These are phyloP conservation scores for Epinotia bilunana DNA, from an alignment of 2,888 invertebrate genomes.

Conservation along the genomic window DNA sequence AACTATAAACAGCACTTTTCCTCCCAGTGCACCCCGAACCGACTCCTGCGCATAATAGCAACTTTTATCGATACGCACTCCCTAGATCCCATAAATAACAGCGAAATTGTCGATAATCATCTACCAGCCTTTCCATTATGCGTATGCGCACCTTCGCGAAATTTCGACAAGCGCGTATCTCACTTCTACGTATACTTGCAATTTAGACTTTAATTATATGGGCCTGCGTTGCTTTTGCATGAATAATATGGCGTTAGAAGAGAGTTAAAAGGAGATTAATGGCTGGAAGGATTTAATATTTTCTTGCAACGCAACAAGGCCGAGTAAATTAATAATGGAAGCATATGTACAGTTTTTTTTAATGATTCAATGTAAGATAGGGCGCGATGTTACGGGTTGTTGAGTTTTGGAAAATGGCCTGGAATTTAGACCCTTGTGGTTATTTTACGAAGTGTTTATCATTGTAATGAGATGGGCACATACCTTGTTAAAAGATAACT, in stretches of 20 bases:
- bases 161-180: conserved; percentile 14
- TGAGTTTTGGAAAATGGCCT: not conserved
- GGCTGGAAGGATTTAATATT: conserved; percentile 25
- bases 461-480: not conserved
- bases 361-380: conserved; percentile 5
- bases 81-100: conserved; percentile 44
- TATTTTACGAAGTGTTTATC: conserved; percentile 19
- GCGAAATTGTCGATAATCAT: conserved; percentile 46
- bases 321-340: conserved; percentile 42
- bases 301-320: conserved; percentile 35
- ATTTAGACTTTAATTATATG: conserved; percentile 6
- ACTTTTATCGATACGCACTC: conserved; percentile 68
- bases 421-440: conserved; percentile 11
- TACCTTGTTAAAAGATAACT: not conserved
- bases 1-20: not conserved
- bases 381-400: conserved; percentile 11
- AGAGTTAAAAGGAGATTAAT: conserved; percentile 10
- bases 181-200: not conserved
- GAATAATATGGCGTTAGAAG: not conserved
- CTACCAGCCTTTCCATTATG: conserved; percentile 43
- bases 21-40: conserved; percentile 45
- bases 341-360: conserved; percentile 11
- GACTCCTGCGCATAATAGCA: conserved; percentile 63
- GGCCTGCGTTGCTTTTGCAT: not conserved
- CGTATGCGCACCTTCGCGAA: conserved; percentile 17